Base-by-base conservation (phyloP, 2,797 vertebrate species). In the Brotula barbata region DNA sequence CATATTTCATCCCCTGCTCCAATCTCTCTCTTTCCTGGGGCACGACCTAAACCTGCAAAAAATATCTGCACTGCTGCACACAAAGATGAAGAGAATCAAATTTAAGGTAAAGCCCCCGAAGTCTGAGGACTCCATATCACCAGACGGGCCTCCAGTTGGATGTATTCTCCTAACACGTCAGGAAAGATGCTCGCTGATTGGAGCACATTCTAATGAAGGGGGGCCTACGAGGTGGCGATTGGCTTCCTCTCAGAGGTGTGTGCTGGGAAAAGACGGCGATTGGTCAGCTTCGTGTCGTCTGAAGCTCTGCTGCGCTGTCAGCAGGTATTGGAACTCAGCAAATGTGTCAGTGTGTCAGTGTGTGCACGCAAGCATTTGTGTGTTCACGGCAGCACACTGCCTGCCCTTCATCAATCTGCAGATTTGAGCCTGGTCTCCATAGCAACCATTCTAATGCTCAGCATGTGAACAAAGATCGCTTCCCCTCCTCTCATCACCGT, bases 361-460 rank as follows among this genome's bases (percentile, higher is more conserved):
- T 77, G 69, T 50, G 25, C 33, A 17, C 50, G 46, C 33, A 14
- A 19, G 28, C 33, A 43, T 60, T 58, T 52, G 51, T 48, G 46
- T 25, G 31, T 43, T 36, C 20, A 43, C 64, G 65, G 64, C 76
- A 71, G 72, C 73, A 77, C 69, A 75, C 74, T 10, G 53, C 40
- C 57, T 72, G 55, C 48, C 81, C 79, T 84, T 84, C 71, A 80
- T 82, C 83, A 68, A 53, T 52, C 42, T 36, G 44, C 68, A 72
- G 71, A 88, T 82, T 73, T 71, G 60, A 88, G 68, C 60, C 64
- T 60, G 52, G 76, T 92, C 64, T 77, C 89, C 87, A 89, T 85
- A 52, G 86, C 71, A 90, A 92, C 89, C 74, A 25, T 64, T 54
- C 61, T 84, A 78, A 78, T 80, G 81, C 79, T 69, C 43, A 12